Base-by-base conservation (phyloP, 1,140 invertebrate species). In the Macrobrachium nipponense region DNA sequence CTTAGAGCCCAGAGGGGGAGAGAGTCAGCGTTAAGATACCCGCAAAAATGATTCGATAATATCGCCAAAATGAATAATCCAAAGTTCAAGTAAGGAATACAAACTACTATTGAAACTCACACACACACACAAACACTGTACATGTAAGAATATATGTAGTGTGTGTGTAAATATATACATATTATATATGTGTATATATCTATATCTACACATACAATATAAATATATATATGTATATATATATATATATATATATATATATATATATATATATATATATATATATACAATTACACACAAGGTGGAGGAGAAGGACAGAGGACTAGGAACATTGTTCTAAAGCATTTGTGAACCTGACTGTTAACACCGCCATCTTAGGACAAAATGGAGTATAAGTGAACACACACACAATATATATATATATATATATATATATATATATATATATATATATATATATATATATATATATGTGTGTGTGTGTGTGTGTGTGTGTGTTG, bases 371-470 rank as follows among this genome's bases (percentile, higher is more conserved):
- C 27, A 2, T 36, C 27, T 36, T 4, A 36, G 4, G 27, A 36
- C 27, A 36, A 36, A 36, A 36, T 1, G 27, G 27, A 36, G 27
- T 2, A 36, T 36, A 36, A 4, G 27, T 36, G 4, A 36, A 77
- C 51, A 77, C 51, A 77, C 12, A 77, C 51, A 59, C 60, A 51
- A 60, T n/a, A n/a, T n/a, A n/a, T n/a, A n/a, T n/a, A n/a, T n/a
- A n/a, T n/a, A n/a, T 20, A 77, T 77, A 77, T 58, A 77, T 77
- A 77, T 58, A 77, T 77, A 77, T 77, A 77, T 77, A 77, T 77
- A 77, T 77, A 77, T 77, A 77, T 77, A 77, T 77, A 77, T 77
- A 77, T 77, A 77, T 77, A 77, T 77, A 77, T 77, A 77, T 77
- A 77, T 77, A 77, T 77, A 77, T 44, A 77, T 77, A 77, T 77